phyloP scores from a whole-genome alignment of 2,797 vertebrate species.

The Sebastes melanostomus region DNA sequence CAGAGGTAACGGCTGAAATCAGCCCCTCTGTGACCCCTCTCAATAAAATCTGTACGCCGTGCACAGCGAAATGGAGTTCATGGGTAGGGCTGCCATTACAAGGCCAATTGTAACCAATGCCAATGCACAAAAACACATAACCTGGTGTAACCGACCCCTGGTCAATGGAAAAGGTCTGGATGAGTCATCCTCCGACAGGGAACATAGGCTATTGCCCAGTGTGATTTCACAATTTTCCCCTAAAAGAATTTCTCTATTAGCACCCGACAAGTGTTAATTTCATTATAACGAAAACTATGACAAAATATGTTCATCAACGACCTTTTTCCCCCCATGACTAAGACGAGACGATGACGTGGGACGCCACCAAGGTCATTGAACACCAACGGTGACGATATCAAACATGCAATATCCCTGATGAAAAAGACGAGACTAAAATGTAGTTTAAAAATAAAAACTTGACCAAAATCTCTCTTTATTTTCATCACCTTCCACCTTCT shows the following conservation, averaged over 20 bases:
- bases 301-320: too few species aligned
- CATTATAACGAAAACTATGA: too few species aligned
- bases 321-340: too few species aligned
- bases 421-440: too few species aligned
- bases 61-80: background rate
- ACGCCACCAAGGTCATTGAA: too few species aligned
- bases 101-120: background rate
- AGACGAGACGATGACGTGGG: too few species aligned
- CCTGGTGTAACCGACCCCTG: background rate
- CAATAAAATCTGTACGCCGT: background rate
- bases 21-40: background rate
- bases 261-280: background rate
- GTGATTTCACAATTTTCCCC: background rate
- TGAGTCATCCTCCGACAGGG: background rate
- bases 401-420: too few species aligned
- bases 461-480: too few species aligned
- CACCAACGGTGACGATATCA: too few species aligned
- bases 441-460: too few species aligned
- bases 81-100: background rate
- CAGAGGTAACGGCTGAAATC: background rate
- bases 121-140: background rate
- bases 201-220: background rate
- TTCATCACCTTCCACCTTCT: too few species aligned
- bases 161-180: background rate
- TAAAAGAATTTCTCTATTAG: background rate